Evolutionary conservation across 2,113 vertebrate species (phyloP), one percentile per base, ranked within the genome.

Genomic region (Willisornis vidua): DNA sequence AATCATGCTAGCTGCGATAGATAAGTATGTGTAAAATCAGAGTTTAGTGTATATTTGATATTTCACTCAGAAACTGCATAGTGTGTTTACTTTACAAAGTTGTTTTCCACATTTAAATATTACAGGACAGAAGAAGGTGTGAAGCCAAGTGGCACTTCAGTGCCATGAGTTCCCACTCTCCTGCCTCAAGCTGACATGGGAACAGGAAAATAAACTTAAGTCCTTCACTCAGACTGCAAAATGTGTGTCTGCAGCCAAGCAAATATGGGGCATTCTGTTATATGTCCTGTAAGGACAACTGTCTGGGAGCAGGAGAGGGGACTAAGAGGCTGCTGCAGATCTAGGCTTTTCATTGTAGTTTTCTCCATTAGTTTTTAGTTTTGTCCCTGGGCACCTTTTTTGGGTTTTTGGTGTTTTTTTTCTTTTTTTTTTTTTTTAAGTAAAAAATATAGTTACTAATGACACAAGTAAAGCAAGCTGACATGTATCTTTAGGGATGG

Each of bases 141-240:
- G 26, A 82, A 73, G 23, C 23, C 23, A 61, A 29, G 6, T 52
- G 74, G 62, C 6, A 5, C 9, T 25, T 46, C 11, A 26, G 17
- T 26, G 28, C 33, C 31, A 4, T 12, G 29, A 35, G 14, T 35
- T 72, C 37, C 23, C 26, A 11, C 45, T 57, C 46, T 77, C 14
- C 10, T 31, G 14, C 2, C 10, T 62, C 61, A 39, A 26, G 39
- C 25, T 62, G 31, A 28, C 31, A 62, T 0, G 0, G 19, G 14
- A 72, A 11, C 14, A 19, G 12, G 5, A 11, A 45, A 59, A 55
- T 26, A 43, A 91, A 8, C 7, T 43, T 43, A 26, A 66, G 20
- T 28, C 45, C 24, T 45, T 61, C 41, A 46, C n/a, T 66, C 6
- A 24, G 4, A 55, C 9, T 49, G 20, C 24, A 39, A 43, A 72